These are phyloP conservation scores for Drosophila borborema DNA, from an alignment of 2,888 invertebrate genomes.

Conservation along the genomic window DNA sequence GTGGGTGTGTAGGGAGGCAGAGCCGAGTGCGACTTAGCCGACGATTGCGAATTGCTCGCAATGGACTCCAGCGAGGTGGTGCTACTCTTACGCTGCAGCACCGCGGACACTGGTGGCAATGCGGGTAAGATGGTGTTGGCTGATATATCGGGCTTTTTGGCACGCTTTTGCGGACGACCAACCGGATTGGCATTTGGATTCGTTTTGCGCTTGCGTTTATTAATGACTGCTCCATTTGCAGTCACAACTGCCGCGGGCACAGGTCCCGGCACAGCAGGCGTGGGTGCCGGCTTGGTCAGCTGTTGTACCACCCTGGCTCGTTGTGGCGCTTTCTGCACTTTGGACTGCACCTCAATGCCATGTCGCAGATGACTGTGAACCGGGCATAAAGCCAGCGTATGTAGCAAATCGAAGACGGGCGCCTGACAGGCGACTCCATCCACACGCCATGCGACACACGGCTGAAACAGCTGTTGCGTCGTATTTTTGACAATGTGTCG, in stretches of 20 bases:
- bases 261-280: conserved; percentile 27
- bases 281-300: conserved; percentile 16
- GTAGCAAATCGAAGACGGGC: conserved; percentile 91
- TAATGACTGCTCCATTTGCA: conserved; percentile 3
- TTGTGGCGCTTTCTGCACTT: conserved; percentile 8
- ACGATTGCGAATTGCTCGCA: conserved; percentile 83
- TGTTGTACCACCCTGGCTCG: conserved; percentile 20
- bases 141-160: conserved; percentile 84
- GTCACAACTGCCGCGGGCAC: conserved; percentile 20
- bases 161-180: conserved; percentile 86
- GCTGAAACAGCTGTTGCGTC: conserved; percentile 92
- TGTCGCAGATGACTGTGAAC: conserved; percentile 94
- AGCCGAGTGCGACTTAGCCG: conserved; percentile 67
- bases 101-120: conserved; percentile 61
- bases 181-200: conserved; percentile 73
- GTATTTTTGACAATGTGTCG: conserved; percentile 94
- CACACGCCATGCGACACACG: conserved; percentile 92
- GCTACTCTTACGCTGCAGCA: conserved; percentile 82
- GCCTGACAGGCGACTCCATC: conserved; percentile 92
- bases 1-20: conserved; percentile 54
- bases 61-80: conserved; percentile 84
- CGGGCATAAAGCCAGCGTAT: conserved; percentile 93
- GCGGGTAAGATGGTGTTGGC: conserved; percentile 25
- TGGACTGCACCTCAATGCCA: conserved; percentile 81
- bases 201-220: conserved; percentile 73